Base-by-base conservation (phyloP, 2,888 invertebrate genomes). In the Xestia rhomboidea region DNA sequence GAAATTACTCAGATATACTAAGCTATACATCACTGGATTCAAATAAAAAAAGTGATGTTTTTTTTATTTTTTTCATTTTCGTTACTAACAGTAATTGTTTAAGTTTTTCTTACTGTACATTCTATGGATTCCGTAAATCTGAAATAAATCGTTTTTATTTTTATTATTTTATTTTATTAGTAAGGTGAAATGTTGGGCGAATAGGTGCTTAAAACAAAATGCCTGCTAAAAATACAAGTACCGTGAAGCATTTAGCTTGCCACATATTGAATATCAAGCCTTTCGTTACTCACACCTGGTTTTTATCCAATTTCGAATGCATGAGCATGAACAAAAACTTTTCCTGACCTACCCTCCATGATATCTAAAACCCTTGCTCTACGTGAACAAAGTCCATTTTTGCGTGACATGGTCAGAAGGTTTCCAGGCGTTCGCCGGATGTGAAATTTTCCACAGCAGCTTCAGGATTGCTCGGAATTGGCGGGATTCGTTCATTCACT, bases 401-500 rank as follows among this genome's bases (percentile, higher is more conserved):
- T 49, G 77, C 76, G 72, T 91, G 89, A 89, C 88, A 87, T 80
- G 30, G 77, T 77, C 85, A 81, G 86, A 88, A 89, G 89, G 89
- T 92, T 92, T 91, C 90, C 89, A 89, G 89, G 83, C 85, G 84
- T 75, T 84, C 70, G 78, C 86, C 94, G 93, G 95, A 95, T 94
- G 92, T 93, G 89, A 95, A 96, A 96, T 93, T 96, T 96, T 96
- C 96, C 96, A 95, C 91, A 88, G 91, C 80, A 89, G 89, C 88
- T 90, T 88, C 90, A 92, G 90, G 92, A 91, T 92, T 90, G 91
- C 91, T 91, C 85, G 87, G 89, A 90, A 89, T 82, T 90, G 89
- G 89, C 89, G 91, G 90, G 91, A 89, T 88, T 86, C 82, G 88
- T 92, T 92, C 92, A 93, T 93, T 93, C 92, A 93, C 86, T 88